These are phyloP conservation scores for Parnassius smintheus DNA, from an alignment of 2,888 invertebrate species.

Conservation along the genomic window DNA sequence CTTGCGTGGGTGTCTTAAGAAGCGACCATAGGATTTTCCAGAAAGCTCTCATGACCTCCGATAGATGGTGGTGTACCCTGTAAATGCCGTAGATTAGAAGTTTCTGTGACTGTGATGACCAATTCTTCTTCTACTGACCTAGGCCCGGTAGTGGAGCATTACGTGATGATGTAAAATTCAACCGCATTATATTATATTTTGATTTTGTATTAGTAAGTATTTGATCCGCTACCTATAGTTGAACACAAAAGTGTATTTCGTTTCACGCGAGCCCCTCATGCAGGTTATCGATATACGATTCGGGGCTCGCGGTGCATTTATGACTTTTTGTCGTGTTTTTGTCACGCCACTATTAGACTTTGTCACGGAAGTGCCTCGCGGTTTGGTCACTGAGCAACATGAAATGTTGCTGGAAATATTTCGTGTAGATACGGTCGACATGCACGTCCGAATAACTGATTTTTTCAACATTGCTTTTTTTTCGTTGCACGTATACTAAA, in stretches of 20 bases:
- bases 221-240: not conserved
- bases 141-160: too few relatives aligned
- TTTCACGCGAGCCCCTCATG: constrained; percentile 1
- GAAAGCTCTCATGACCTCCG: too few relatives aligned
- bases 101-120: too few relatives aligned
- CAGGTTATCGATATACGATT: constrained; percentile 34
- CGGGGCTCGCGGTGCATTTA: constrained; percentile 33
- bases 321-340: constrained; percentile 37
- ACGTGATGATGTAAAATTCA: too few relatives aligned
- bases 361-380: constrained; percentile 44
- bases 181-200: too few relatives aligned
- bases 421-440: not conserved
- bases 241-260: not conserved
- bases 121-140: too few relatives aligned
- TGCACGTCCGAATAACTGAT: not conserved
- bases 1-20: too few relatives aligned
- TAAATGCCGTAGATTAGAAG: too few relatives aligned
- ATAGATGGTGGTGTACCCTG: too few relatives aligned
- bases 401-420: constrained; percentile 1
- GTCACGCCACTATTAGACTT: constrained; percentile 41
- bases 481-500: too few relatives aligned
- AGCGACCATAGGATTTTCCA: too few relatives aligned
- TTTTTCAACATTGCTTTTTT: not conserved
- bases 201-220: too few relatives aligned
- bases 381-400: constrained; percentile 4